Evolutionary conservation across 2,113 vertebrate genomes (phyloP).

Genomic region (Melanocharis versteri): DNA sequence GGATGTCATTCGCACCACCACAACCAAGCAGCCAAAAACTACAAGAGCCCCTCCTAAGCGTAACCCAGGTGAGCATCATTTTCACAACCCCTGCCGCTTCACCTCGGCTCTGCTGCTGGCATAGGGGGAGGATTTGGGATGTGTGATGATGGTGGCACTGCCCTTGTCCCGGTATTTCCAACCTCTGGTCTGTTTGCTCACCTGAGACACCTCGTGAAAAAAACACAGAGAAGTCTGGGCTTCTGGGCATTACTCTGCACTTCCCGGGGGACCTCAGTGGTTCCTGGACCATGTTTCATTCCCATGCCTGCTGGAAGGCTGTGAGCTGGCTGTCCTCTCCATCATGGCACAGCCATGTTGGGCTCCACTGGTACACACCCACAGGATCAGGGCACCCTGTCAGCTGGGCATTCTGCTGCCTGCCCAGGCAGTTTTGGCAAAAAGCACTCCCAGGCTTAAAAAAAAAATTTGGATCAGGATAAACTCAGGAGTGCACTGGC

Average conservation of each 20-base stretch:
- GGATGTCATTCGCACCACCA: constrained; percentile 55
- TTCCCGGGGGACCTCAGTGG: accelerated
- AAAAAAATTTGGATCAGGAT: background rate
- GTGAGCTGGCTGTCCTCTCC: background rate
- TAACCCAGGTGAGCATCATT: constrained; percentile 23
- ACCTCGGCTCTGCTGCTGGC: background rate
- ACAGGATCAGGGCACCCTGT: background rate
- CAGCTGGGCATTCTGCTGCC: background rate
- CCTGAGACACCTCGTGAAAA: accelerated
- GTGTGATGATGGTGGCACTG: background rate
- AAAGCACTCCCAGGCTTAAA: background rate
- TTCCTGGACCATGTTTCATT: background rate
- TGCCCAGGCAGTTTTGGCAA: background rate
- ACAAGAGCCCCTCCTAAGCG: constrained; percentile 49
- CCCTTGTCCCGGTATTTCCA: accelerated
- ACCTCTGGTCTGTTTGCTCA: background rate
- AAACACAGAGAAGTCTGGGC: background rate
- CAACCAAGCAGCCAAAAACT: constrained; percentile 63
- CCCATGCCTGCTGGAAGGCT: background rate
- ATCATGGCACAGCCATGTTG: accelerated
- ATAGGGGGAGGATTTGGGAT: background rate
- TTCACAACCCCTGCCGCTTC: background rate
- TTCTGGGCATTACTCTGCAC: background rate
- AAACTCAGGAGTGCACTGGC: background rate
- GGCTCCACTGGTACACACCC: background rate